A percentile compares a stretch with the other conserved stretches of the same genome.
These are phyloP conservation scores for Prietella phreatophila DNA, from an alignment of 2,113 vertebrate species.

Conservation along the genomic window DNA sequence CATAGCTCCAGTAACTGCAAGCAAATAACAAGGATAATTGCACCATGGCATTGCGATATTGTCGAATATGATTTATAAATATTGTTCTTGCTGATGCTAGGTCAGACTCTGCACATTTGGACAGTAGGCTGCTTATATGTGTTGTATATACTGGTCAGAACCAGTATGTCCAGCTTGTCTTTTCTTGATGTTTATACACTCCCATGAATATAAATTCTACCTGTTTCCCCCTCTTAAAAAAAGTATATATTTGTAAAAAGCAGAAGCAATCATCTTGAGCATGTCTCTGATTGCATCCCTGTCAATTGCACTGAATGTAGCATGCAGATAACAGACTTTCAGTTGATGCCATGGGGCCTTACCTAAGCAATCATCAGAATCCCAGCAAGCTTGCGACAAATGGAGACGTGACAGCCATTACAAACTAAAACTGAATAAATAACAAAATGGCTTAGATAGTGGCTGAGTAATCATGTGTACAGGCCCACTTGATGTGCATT, in stretches of 20 bases:
- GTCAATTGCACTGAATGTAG: slow-evolving; percentile 56
- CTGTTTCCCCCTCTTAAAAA: slow-evolving; percentile 1
- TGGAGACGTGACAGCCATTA: slow-evolving; percentile 46
- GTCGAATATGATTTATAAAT: background rate
- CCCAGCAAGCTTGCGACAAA: slow-evolving; percentile 48
- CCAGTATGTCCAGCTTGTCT: slow-evolving; percentile 39
- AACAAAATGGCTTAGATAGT: slow-evolving; percentile 7
- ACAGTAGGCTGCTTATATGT: background rate
- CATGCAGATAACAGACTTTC: slow-evolving; percentile 55
- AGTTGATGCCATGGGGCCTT: slow-evolving; percentile 43
- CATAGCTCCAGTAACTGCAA: slow-evolving; percentile 19
- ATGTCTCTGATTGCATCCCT: slow-evolving; percentile 51
- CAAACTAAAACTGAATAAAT: slow-evolving; percentile 45
- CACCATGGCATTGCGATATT: background rate
- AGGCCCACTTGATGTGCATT: background rate
- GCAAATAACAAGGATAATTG: slow-evolving; percentile 23
- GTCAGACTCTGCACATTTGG: background rate
- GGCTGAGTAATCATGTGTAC: background rate
- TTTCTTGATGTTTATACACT: slow-evolving; percentile 42
- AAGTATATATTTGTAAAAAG: slow-evolving; percentile 51
- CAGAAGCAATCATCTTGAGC: slow-evolving; percentile 55
- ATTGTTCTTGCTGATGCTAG: background rate
- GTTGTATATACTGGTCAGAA: background rate
- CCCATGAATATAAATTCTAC: slow-evolving; percentile 30
- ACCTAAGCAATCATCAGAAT: slow-evolving; percentile 48